A percentile compares a stretch with the other conserved stretches of the same genome.
phyloP scores from a whole-genome alignment of 2,113 vertebrate species.

The Plestiodon gilberti region DNA sequence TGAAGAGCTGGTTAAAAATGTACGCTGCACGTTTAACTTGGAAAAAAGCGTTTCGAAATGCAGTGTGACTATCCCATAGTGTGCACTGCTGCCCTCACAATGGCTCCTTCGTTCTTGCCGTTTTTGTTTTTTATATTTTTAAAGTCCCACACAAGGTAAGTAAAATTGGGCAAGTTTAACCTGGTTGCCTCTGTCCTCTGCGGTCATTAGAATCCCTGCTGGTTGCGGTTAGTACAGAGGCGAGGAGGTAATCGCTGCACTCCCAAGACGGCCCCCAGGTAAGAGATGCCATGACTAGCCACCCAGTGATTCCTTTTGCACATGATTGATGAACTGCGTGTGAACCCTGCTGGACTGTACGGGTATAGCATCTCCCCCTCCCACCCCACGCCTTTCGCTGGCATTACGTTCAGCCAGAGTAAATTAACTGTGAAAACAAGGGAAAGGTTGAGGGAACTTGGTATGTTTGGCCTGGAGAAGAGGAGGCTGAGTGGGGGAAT shows the following conservation, averaged over 20 bases:
- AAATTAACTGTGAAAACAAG: too few species aligned
- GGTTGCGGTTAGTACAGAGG: not conserved
- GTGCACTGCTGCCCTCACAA: conserved; percentile 22
- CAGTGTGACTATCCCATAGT: conserved; percentile 15
- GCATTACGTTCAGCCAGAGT: too few species aligned
- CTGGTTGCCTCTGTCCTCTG: not conserved
- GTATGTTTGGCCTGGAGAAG: too few species aligned
- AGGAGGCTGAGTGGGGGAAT: too few species aligned
- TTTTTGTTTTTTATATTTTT: too few species aligned
- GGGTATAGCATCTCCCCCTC: not conserved
- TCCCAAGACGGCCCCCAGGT: not conserved
- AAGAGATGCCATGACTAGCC: not conserved
- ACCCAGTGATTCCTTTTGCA: not conserved
- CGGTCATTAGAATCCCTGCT: not conserved
- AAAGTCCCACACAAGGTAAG: not conserved
- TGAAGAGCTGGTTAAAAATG: conserved; percentile 69
- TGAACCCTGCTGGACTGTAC: not conserved
- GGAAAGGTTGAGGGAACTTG: too few species aligned
- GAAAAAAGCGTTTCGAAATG: conserved; percentile 61
- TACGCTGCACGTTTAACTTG: conserved; percentile 53
- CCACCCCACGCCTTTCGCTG: not conserved
- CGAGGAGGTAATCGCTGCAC: not conserved
- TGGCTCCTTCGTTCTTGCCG: too few species aligned
- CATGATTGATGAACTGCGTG: not conserved
- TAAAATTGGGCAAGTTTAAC: not conserved